Evolutionary conservation across 2,888 invertebrate genomes (phyloP), one percentile per base, ranked within the genome.

Genomic region (Apodemia zela): DNA sequence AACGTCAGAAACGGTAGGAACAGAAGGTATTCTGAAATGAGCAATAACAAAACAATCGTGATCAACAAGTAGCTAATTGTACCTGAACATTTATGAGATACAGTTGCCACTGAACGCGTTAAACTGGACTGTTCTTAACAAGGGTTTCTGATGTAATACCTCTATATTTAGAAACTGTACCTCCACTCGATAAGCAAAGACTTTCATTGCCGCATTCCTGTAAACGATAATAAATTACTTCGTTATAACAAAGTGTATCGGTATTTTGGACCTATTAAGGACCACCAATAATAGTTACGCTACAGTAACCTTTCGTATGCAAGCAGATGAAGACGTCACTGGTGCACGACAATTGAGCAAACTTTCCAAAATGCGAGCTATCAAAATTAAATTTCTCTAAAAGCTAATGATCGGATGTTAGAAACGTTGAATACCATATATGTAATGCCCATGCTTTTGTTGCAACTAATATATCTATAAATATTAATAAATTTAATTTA

Each of bases 201-300:
- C 77, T 79, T 80, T 79, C 75, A 75, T 80, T 81, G 67, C 79
- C 81, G 79, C 82, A 80, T 83, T 75, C 78, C 71, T 78, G 79
- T 29, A 21, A 51, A 57, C 17, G n/a, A 47, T 47, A 47, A 47
- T 17, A 47, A 60, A 60, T 47, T 47, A 45, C 29, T 47, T 47
- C n/a, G 29, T 60, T 29, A 47, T n/a, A 47, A 47, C 17, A 47
- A 47, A 47, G 17, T 17, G 47, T 47, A 8, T 17, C 1, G 21
- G 21, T 21, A 47, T 47, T 47, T 2, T 17, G n/a, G 17, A 47
- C 8, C n/a, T 47, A 17, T 17, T 33, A 38, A 45, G 17, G 47
- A 47, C 13, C 13, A 15, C 7, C 0, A 47, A 47, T 17, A 47
- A 17, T 17, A n/a, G 8, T 17, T 17, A 47, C 6, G 15, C 6